Percentiles rank a stretch among this genome's conserved stretches.
phyloP scores from a whole-genome alignment of 2,888 invertebrate species.

The Gibbula magus region DNA sequence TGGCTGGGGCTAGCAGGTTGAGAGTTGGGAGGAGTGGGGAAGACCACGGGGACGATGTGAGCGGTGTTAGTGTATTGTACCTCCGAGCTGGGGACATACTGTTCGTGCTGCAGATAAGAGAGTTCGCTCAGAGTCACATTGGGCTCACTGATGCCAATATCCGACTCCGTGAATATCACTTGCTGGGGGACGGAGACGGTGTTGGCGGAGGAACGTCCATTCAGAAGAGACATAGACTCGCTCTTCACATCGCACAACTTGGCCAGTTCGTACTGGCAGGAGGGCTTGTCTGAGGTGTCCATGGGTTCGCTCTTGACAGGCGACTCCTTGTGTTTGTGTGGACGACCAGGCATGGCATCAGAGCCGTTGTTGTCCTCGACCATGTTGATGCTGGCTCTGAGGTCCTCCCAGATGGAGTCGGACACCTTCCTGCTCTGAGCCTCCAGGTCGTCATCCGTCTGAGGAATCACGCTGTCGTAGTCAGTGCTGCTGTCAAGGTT shows the following conservation, averaged over 20 bases:
- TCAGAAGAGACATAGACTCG: background rate
- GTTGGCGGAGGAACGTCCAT: conserved; percentile 41
- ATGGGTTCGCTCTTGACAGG: conserved; percentile 58
- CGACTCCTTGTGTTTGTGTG: conserved; percentile 17
- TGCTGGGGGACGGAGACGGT: conserved; percentile 53
- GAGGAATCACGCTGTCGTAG: conserved; percentile 23
- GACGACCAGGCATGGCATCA: conserved; percentile 26
- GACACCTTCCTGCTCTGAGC: conserved; percentile 42
- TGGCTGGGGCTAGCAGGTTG: conserved; percentile 67
- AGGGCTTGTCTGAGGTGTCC: conserved; percentile 60
- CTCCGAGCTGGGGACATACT: background rate
- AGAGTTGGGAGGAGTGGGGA: conserved; percentile 69
- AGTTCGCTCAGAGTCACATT: conserved; percentile 31
- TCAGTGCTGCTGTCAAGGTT: conserved; percentile 37
- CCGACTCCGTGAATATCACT: conserved; percentile 45
- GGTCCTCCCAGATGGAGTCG: conserved; percentile 68
- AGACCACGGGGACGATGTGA: conserved; percentile 56
- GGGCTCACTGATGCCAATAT: conserved; percentile 44
- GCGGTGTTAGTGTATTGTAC: conserved; percentile 41
- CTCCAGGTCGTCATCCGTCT: conserved; percentile 27
- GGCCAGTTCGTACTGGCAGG: conserved; percentile 53
- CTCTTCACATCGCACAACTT: conserved; percentile 7
- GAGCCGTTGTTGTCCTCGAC: conserved; percentile 42
- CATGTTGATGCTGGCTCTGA: conserved; percentile 65
- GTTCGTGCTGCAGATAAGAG: background rate